Percentiles rank a stretch among this genome's conserved stretches.
These are phyloP conservation scores for Gryllus longicercus DNA, from an alignment of 2,888 invertebrate genomes.

Conservation along the genomic window DNA sequence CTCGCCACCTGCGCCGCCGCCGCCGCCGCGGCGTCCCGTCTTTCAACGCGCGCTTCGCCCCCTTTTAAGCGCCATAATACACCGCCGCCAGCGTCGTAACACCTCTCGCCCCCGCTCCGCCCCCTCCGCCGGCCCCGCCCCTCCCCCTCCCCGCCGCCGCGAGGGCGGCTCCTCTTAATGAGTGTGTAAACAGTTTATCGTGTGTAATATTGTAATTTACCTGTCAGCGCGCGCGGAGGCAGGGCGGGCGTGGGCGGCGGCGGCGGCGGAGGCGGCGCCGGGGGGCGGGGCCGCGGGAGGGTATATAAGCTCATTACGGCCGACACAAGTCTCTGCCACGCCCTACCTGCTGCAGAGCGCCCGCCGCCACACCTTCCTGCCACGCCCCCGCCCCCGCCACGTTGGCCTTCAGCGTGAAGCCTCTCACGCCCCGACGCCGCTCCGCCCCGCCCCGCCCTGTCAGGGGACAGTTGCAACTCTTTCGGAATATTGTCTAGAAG, in stretches of 20 bases:
- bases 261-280: not conserved
- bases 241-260: not conserved
- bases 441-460: too few species aligned
- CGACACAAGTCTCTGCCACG: conserved; percentile 4
- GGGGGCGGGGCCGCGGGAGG: not conserved
- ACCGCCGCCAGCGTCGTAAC: not conserved
- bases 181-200: conserved; percentile 28
- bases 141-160: not conserved
- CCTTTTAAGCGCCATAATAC: not conserved
- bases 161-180: conserved; percentile 21
- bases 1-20: not conserved
- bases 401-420: too few species aligned
- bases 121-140: not conserved
- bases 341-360: not conserved
- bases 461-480: too few species aligned
- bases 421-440: too few species aligned
- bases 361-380: not conserved
- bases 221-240: conserved; percentile 25
- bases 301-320: conserved; percentile 8
- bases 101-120: not conserved
- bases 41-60: not conserved
- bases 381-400: too few species aligned
- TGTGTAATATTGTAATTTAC: conserved; percentile 30
- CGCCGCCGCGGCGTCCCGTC: conserved; percentile 11
- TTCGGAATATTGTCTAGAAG: too few species aligned